Evolutionary conservation across 64 coral and sea anemone genomes (phyloP), one percentile per base, ranked within the genome.

Genomic region (Pocillopora damicornis): DNA sequence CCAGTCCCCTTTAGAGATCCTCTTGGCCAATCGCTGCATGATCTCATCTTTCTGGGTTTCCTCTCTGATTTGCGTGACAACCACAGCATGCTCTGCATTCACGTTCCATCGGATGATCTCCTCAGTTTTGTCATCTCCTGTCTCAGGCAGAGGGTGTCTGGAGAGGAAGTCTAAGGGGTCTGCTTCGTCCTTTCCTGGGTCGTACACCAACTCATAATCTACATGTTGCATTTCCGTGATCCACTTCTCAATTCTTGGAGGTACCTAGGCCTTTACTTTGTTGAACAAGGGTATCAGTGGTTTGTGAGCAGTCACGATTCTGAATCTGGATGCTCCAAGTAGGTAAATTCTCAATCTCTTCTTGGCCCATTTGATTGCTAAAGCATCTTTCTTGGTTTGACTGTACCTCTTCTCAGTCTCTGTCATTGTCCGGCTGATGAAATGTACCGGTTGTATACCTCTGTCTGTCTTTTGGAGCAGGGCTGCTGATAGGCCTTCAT

Each of bases 181-280:
- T 77, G 75, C 75, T 77, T 77, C 75, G 13, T 76, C 42, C 11
- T 14, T 20, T 15, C 2, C 75, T 14, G 2, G 75, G 13, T 77
- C 11, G 25, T 88, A 88, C 16, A 88, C n/a, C 26, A 77, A 74
- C 20, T 88, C 87, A 60, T 61, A 88, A 74, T 89, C 87, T 0
- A 88, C 86, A 20, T 76, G 58, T 15, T 77, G 74, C 86, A 77
- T 88, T 63, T 61, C 59, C 71, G 36, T 45, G 42, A 45, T 45
- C 42, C 6, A 2, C 42, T 45, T 45, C 42, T 45, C 42, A 6
- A 45, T 45, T 45, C 42, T 45, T 45, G 42, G 42, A 2, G 85
- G 72, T 13, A 87, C 74, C 71, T 87, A 75, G 11, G 67, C 30
- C 0, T 15, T 86, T 56, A 56, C 36, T 23, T 86, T 86, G 68